Percentiles rank a stretch among this genome's conserved stretches.
These are phyloP conservation scores for Ganaspis sp. DNA, from an alignment of 1,140 invertebrate genomes.

Conservation along the genomic window DNA sequence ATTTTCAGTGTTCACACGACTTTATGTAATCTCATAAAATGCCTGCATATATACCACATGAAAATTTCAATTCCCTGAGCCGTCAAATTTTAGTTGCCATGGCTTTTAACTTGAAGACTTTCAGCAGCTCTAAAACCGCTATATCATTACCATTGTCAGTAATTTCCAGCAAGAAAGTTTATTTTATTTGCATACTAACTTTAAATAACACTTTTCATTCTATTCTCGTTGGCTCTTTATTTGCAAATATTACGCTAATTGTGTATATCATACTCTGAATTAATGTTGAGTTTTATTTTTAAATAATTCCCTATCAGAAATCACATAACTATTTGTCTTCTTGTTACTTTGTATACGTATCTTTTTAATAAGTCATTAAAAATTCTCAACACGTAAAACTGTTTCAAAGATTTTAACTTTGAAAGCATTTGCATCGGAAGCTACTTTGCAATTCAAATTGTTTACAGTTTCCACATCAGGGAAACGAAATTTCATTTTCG, in stretches of 20 bases:
- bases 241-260: not conserved
- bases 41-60: not conserved
- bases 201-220: not conserved
- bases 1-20: constrained; percentile 11
- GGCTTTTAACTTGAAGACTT: not conserved
- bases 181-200: constrained; percentile 16
- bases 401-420: not conserved
- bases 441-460: not conserved
- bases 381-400: not conserved
- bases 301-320: not conserved
- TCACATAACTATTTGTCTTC: not conserved
- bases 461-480: not conserved
- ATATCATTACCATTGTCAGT: not conserved
- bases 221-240: not conserved
- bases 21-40: constrained; percentile 2
- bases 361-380: not conserved
- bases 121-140: not conserved
- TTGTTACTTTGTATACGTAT: not conserved
- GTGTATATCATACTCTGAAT: not conserved
- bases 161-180: not conserved
- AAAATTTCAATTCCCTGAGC: constrained; percentile 23
- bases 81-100: constrained; percentile 2
- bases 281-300: not conserved
- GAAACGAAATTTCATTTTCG: not conserved
- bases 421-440: not conserved